Base-by-base conservation (phyloP, 2,113 vertebrate genomes). In the Cyprinus carpio region DNA sequence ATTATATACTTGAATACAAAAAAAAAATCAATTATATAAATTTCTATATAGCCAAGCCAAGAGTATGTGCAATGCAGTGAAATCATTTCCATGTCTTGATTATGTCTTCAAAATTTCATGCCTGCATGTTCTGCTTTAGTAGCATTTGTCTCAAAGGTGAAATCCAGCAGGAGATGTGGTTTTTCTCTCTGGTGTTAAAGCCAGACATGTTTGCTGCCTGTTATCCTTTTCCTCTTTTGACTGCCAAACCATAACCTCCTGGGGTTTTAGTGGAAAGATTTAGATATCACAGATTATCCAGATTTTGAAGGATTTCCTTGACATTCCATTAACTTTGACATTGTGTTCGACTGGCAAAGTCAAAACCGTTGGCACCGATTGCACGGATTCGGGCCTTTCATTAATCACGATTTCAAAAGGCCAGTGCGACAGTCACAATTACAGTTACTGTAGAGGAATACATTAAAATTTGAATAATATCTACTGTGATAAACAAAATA, bases 281-380 rank as follows among this genome's bases (percentile, higher is more conserved):
- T 81, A 62, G 46, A 76, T 81, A 84, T 77, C 29, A 27, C 34
- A 69, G 65, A 82, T 78, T 83, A 60, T 85, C 79, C 83, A 49
- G 29, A 77, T 83, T 51, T 82, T 81, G 31, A 51, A 60, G 62
- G 79, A 84, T 83, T 77, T 87, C 46, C 72, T 67, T 74, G 69
- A 51, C 49, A 67, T 84, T 76, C 49, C 12, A 77, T 84, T 81
- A 76, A 69, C 49, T 40, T 81, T 60, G 56, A 84, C 40, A 84
- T 84, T 77, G 46, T 31, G 80, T 83, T 64, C 37, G 15, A 6
- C 43, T 74, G 72, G 65, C 84, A 81, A 79, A 78, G 75, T 85
- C 25, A 54, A 77, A 72, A 76, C 60, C 6, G 20, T 29, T 9
- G 6, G 6, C 20, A 40, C 46, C 18, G 11, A 13, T 60, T 25